Base-by-base conservation (phyloP, 2,113 vertebrate genomes). In the Cyanoderma ruficeps region DNA sequence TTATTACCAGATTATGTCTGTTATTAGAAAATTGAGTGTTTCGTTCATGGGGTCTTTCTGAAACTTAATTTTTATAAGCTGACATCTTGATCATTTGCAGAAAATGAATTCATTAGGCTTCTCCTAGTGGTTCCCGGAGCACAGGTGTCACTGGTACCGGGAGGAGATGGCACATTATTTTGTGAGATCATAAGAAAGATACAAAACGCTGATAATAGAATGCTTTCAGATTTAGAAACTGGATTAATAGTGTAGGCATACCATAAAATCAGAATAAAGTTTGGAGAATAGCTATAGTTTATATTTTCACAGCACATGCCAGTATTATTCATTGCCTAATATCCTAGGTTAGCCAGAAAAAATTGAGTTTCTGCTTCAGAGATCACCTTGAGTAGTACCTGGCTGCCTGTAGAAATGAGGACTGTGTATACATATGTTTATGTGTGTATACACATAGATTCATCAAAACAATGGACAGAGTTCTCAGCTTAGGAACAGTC, bases 191-290 rank as follows among this genome's bases (percentile, higher is more conserved):
- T 79, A n/a, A 67, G 68, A 93, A 88, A 47, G 23, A 89, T 95
- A 76, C 30, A 72, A 96, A 95, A 81, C 74, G 31, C 28, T 82
- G 41, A 53, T 80, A 47, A 72, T 41, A 44, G 46, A 80, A 83
- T 71, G 41, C 67, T 96, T 87, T 83, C 78, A 89, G 57, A 24
- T 96, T 95, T 71, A 61, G 57, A 89, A 95, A 75, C 33, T 44
- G 18, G 27, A 77, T 77, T 87, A 67, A 83, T 56, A 74, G 6
- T 41, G 18, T 49, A 74, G 21, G 76, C 80, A 37, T 77, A 64
- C 35, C 15, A 25, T 60, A 92, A 95, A 94, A 72, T 63, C 47
- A 88, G 27, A 81, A 15, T 19, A 18, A 90, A 89, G 14, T 90
- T 89, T 44, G 28, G 63, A 82, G 30, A 83, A 30, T 53, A 79